These are phyloP conservation scores for Venturia canescens DNA, from an alignment of 1,140 invertebrate species.

Conservation along the genomic window DNA sequence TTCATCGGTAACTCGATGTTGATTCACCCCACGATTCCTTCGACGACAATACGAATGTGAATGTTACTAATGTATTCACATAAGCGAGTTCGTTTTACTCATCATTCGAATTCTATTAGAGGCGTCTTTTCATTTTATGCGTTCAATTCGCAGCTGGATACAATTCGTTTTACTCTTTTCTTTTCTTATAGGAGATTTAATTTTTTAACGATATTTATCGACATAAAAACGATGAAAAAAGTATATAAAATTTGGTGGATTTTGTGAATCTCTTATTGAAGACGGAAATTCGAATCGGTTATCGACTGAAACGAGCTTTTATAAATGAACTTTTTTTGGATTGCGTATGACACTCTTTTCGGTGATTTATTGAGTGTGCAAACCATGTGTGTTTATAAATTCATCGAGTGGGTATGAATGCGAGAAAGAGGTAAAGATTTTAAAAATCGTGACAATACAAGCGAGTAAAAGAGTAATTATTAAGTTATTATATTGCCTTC, in stretches of 20 bases:
- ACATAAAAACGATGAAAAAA: background rate
- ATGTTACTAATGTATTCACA: no score
- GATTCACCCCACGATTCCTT: no score
- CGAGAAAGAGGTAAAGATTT: background rate
- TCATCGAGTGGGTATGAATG: background rate
- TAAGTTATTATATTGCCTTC: conserved; percentile 1
- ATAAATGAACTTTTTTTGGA: background rate
- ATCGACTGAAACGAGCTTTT: background rate
- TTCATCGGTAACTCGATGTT: background rate
- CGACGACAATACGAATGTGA: no score
- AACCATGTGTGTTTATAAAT: background rate
- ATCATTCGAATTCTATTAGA: no score
- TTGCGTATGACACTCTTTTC: background rate
- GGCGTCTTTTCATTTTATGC: no score
- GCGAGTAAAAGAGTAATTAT: background rate
- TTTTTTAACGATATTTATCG: background rate
- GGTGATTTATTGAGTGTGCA: background rate
- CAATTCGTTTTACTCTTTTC: no score
- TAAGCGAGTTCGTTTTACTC: no score
- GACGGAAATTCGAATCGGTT: background rate
- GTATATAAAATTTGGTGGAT: background rate
- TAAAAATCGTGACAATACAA: conserved; percentile 4
- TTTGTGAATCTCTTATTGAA: background rate
- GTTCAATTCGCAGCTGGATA: no score
- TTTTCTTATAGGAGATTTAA: background rate